A percentile compares a stretch with the other conserved stretches of the same genome.
These are phyloP conservation scores for Tholera decimalis DNA, from an alignment of 2,888 invertebrate genomes.

Conservation along the genomic window DNA sequence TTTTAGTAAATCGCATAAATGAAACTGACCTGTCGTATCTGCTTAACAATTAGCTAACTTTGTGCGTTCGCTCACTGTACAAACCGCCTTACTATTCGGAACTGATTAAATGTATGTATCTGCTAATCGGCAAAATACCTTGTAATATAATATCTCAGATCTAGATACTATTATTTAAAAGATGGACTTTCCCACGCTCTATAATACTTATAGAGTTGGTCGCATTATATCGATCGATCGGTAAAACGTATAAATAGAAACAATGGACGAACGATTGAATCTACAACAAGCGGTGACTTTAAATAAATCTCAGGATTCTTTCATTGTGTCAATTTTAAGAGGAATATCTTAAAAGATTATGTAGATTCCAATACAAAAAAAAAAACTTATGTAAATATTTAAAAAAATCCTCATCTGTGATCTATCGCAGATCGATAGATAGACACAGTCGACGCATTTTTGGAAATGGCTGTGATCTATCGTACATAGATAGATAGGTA, in stretches of 20 bases:
- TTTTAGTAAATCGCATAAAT: no score
- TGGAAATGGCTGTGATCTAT: no score
- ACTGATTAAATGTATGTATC: no score
- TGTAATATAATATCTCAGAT: constrained; percentile 13
- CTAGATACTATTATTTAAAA: constrained; percentile 6
- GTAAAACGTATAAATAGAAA: constrained; percentile 72
- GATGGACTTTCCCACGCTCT: constrained; percentile 52
- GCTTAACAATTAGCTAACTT: background rate
- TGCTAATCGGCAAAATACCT: constrained; percentile 1
- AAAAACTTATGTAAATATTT: no score
- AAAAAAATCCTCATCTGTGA: no score
- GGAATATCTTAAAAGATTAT: constrained; percentile 22
- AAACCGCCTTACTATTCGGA: background rate
- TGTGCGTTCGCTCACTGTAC: background rate
- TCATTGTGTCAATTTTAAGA: constrained; percentile 63
- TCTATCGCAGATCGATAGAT: no score
- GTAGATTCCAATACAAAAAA: no score
- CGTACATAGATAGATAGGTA: no score
- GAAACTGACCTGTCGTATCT: no score
- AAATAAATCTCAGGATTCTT: constrained; percentile 62
- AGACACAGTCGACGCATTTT: no score
- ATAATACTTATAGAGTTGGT: constrained; percentile 25
- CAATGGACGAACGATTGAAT: constrained; percentile 71
- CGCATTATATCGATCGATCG: constrained; percentile 61
- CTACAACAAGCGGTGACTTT: constrained; percentile 66